These are phyloP conservation scores for Todiramphus saurophagus DNA, from an alignment of 2,113 vertebrate genomes.

Conservation along the genomic window DNA sequence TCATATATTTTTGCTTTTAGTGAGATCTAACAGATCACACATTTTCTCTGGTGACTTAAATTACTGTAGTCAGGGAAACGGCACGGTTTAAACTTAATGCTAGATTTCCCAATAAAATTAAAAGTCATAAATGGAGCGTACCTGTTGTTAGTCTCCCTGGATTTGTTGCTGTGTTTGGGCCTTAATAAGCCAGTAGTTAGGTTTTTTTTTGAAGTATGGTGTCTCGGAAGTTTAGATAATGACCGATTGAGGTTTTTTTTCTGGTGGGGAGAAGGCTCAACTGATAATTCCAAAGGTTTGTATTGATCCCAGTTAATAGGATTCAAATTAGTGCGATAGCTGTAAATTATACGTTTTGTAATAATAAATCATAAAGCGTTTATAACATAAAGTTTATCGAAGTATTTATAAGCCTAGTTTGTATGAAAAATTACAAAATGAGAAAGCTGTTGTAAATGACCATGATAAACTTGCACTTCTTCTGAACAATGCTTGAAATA, in stretches of 20 bases:
- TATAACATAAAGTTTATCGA: constrained; percentile 8
- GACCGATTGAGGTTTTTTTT: neutral
- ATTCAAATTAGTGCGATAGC: neutral
- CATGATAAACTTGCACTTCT: neutral
- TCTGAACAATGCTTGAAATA: constrained; percentile 19
- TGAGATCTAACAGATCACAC: neutral
- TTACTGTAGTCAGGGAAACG: neutral
- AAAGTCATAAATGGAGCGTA: neutral
- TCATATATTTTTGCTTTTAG: neutral
- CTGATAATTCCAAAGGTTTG: constrained; percentile 26
- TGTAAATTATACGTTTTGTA: constrained; percentile 40
- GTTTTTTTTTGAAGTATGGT: neutral
- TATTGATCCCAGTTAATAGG: neutral
- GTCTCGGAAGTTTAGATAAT: neutral
- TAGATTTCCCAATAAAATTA: neutral
- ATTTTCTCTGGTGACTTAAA: neutral
- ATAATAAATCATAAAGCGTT: constrained; percentile 29
- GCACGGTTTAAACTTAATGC: neutral
- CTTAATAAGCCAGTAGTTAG: neutral
- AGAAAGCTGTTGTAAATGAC: neutral
- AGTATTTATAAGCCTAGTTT: constrained; percentile 33
- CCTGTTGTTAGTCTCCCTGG: neutral
- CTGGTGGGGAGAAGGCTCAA: neutral
- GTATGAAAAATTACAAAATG: neutral
- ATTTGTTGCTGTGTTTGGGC: neutral